Conservation (phyloP, 1,140 invertebrate species). For the Luehdorfia chinensis region DNA sequence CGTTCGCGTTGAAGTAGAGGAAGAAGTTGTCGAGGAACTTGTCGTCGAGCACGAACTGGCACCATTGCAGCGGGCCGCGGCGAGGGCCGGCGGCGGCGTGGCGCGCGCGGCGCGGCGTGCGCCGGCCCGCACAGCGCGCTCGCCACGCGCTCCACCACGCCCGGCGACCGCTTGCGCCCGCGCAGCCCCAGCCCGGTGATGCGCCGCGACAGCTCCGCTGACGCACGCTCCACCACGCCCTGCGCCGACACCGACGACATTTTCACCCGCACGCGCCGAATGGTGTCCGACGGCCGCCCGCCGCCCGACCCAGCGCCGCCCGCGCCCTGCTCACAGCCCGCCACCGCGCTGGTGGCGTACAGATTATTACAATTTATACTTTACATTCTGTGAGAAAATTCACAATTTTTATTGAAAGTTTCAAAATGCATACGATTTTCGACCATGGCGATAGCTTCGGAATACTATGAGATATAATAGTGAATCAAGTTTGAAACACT, state of each 20-base stretch:
- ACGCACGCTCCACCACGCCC: constrained; percentile 91
- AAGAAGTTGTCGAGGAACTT: constrained; percentile 91
- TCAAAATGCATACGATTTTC: too few relatives aligned
- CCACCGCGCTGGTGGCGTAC: constrained; percentile 43
- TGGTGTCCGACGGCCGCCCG: constrained; percentile 59
- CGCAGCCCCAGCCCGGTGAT: constrained; percentile 90
- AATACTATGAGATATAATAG: too few relatives aligned
- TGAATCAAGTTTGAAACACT: too few relatives aligned
- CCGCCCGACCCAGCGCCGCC: constrained; percentile 39
- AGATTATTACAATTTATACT: not conserved
- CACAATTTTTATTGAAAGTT: too few relatives aligned
- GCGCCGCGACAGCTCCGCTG: constrained; percentile 90
- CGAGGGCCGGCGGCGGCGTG: constrained; percentile 49
- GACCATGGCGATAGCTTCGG: too few relatives aligned
- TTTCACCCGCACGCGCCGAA: constrained; percentile 73
- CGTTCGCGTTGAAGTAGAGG: constrained; percentile 88
- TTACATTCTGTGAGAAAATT: too few relatives aligned
- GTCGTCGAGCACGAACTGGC: constrained; percentile 89
- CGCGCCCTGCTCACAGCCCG: constrained; percentile 55
- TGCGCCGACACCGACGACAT: constrained; percentile 83
- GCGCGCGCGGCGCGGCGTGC: constrained; percentile 41
- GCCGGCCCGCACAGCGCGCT: constrained; percentile 86
- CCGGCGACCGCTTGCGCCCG: constrained; percentile 80
- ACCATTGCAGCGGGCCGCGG: constrained; percentile 79
- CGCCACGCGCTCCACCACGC: constrained; percentile 90